These are phyloP conservation scores for Eolophus roseicapilla DNA, from an alignment of 2,113 vertebrate species.

Conservation along the genomic window DNA sequence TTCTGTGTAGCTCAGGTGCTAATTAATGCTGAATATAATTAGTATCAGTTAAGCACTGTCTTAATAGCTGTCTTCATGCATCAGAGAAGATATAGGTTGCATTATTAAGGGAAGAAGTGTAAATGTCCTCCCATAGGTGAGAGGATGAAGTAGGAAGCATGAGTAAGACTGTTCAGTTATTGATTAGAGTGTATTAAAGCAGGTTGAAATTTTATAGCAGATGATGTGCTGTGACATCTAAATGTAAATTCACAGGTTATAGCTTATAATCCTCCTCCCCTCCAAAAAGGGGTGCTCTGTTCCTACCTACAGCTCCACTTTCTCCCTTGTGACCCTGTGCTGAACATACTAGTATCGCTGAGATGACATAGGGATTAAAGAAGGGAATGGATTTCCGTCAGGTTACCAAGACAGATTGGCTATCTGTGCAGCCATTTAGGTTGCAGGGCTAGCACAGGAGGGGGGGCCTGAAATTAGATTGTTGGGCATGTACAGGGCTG, in stretches of 20 bases:
- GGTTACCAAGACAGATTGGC: neutral
- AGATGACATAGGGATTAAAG: constrained; percentile 27
- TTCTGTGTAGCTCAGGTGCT: neutral
- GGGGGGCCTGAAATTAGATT: constrained; percentile 15
- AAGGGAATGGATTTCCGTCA: constrained; percentile 50
- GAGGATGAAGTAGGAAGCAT: neutral
- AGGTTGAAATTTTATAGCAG: neutral
- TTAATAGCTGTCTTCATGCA: neutral
- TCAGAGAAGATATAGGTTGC: neutral
- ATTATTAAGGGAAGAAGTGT: neutral
- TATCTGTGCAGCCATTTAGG: neutral
- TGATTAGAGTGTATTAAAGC: neutral
- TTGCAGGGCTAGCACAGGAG: neutral
- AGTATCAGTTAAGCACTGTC: neutral
- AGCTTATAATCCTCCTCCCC: neutral
- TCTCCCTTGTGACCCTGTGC: neutral
- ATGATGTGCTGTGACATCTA: neutral
- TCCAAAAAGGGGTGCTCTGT: neutral
- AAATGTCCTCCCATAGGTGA: neutral
- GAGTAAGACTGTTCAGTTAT: neutral
- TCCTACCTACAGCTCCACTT: neutral
- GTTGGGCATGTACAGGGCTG: neutral
- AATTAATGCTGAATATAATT: neutral
- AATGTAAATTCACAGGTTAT: neutral
- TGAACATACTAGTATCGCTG: neutral